Conservation (phyloP, 2,888 invertebrate genomes). For the Itoplectis maculator region DNA sequence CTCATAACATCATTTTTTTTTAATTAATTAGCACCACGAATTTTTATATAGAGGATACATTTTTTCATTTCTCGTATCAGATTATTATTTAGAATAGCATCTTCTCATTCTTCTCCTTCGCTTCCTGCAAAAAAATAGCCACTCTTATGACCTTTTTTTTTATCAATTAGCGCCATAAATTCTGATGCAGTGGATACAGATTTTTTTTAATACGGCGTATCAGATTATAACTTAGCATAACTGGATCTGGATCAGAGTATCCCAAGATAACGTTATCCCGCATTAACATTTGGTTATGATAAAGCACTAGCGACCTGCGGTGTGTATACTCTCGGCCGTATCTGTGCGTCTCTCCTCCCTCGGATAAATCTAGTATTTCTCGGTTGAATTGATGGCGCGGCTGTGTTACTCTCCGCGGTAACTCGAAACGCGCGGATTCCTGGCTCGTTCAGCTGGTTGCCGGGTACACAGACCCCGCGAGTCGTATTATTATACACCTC, state of each 20-base stretch:
- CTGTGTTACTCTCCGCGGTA: conserved; percentile 46
- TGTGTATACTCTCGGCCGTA: background rate
- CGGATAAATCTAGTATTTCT: conserved; percentile 57
- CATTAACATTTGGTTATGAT: conserved; percentile 37
- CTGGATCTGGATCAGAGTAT: conserved; percentile 40
- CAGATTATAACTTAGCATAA: conserved; percentile 50
- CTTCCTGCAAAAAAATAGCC: background rate
- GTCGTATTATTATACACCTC: conserved; percentile 57
- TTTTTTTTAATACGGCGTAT: background rate
- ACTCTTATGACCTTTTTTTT: background rate
- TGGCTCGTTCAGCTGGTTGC: conserved; percentile 27
- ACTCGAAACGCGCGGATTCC: conserved; percentile 62
- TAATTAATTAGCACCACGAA: background rate
- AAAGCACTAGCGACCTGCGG: conserved; percentile 1
- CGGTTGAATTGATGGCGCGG: conserved; percentile 57
- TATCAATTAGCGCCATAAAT: conserved; percentile 5
- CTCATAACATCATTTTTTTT: background rate
- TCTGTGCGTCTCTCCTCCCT: conserved; percentile 7
- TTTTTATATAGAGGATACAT: background rate
- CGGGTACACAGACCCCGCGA: conserved; percentile 5
- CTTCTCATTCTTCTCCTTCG: conserved; percentile 38
- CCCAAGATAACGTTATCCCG: conserved; percentile 39
- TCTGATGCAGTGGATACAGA: background rate
- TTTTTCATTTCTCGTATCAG: background rate
- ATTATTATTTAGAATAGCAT: too few relatives aligned